Evolutionary conservation across 2,113 vertebrate genomes (phyloP), one percentile per base, ranked within the genome.

Genomic region (Dipodomys ordii): DNA sequence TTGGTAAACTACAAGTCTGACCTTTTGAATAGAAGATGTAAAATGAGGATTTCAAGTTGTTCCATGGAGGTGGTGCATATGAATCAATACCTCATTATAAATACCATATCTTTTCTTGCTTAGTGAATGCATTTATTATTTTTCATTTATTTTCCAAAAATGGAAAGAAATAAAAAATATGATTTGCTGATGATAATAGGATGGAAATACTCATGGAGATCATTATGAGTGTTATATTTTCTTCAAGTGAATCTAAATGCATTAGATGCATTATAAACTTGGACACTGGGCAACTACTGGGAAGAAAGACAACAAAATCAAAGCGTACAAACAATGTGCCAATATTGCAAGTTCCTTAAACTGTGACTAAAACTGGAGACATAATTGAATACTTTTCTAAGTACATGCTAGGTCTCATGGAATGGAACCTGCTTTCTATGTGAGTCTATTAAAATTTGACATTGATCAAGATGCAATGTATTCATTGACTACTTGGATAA

Each of bases 131-230:
- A 57, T 69, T 94, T 83, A 69, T 13, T 30, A n/a, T 90, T 64
- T 74, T 89, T 94, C 49, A 49, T 49, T 49, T 49, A 49, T 49
- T 12, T 49, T 90, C 73, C 65, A 20, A 73, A 95, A 95, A 39
- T 64, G 3, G 69, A 2, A 83, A 28, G 67, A 94, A 88, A 69
- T 67, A 2, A 12, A 90, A 74, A 85, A 69, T 49, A 77, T 83
- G 20, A 91, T 87, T 25, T 64, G 44, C 10, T 81, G 18, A 28
- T 81, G 49, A n/a, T 83, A 67, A n/a, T 92, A 77, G 78, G 18
- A 77, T 82, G 2, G 7, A 6, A 78, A 88, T 12, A 35, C 6
- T 27, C 19, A 20, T 60, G 25, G 32, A 71, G 32, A 88, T 20
- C 12, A n/a, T 23, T 39, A 30, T 57, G 44, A 3, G 32, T 77